Percentiles rank a stretch among this genome's conserved stretches.
These are phyloP conservation scores for Calameuta pallipes DNA, from an alignment of 2,888 invertebrate genomes.

Conservation along the genomic window DNA sequence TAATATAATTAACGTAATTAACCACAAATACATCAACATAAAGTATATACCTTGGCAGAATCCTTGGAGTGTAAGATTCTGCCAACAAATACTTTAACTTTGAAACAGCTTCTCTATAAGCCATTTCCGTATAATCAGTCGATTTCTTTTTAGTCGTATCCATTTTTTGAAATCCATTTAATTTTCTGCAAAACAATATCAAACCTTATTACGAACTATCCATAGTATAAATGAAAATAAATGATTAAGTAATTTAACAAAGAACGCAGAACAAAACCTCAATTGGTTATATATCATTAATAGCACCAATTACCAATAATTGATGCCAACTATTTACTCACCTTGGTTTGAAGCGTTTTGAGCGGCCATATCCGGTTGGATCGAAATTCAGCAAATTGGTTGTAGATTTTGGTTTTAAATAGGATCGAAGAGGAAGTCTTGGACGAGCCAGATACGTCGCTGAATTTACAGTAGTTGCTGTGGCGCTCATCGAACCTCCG, in stretches of 20 bases:
- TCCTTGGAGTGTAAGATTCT: slow-evolving; percentile 77
- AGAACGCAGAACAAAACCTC: no score
- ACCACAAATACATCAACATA: neutral
- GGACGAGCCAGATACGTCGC: slow-evolving; percentile 32
- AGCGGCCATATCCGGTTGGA: slow-evolving; percentile 27
- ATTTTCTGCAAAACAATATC: slow-evolving; percentile 50
- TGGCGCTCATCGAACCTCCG: slow-evolving; percentile 33
- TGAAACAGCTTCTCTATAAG: slow-evolving; percentile 86
- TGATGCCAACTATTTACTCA: slow-evolving; percentile 25
- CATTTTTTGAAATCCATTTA: slow-evolving; percentile 62
- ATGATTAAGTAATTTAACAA: neutral
- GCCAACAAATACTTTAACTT: slow-evolving; percentile 81
- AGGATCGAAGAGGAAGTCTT: slow-evolving; percentile 35
- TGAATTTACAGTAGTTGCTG: slow-evolving; percentile 24
- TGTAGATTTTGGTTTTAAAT: slow-evolving; percentile 34
- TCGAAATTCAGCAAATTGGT: slow-evolving; percentile 35
- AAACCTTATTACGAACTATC: neutral
- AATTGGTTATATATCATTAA: neutral
- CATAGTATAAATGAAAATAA: neutral
- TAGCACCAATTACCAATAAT: no score
- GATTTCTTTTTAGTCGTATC: slow-evolving; percentile 70
- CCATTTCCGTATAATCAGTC: slow-evolving; percentile 85
- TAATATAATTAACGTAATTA: neutral
- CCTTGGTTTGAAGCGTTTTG: slow-evolving; percentile 51
- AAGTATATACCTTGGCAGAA: slow-evolving; percentile 39